Evolutionary conservation across 2,888 invertebrate species (phyloP).

Genomic region (Heteropelma amictum): DNA sequence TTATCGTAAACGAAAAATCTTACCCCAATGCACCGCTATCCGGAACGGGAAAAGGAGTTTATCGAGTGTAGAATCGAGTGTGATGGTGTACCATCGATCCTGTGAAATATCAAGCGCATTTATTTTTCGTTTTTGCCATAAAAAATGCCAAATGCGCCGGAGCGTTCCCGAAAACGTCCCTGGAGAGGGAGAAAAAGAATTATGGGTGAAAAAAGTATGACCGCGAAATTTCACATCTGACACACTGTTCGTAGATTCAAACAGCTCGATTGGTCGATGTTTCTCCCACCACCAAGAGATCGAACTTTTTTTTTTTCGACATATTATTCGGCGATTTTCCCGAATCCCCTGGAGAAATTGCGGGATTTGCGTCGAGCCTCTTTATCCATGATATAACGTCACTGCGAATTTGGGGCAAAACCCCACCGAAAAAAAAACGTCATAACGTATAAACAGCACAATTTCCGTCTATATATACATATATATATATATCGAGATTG

Average conservation of each 20-base stretch:
- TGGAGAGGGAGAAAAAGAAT: conserved; percentile 56
- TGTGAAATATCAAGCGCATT: neutral
- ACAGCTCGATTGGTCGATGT: conserved; percentile 55
- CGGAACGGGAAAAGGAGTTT: neutral
- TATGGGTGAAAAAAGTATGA: conserved; percentile 39
- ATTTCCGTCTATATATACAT: neutral
- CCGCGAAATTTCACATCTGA: too few relatives aligned
- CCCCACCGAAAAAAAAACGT: conserved; percentile 46
- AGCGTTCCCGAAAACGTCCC: conserved; percentile 56
- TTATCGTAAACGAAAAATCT: too few relatives aligned
- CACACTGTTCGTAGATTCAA: conserved; percentile 8
- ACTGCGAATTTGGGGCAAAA: conserved; percentile 64
- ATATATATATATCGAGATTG: conserved; percentile 10
- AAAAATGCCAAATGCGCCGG: conserved; percentile 63
- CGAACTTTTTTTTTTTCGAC: conserved; percentile 60
- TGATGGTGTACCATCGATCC: neutral
- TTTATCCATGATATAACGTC: conserved; percentile 61
- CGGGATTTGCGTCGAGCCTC: conserved; percentile 70
- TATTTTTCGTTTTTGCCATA: conserved; percentile 1
- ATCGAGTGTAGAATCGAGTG: neutral
- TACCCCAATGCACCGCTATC: too few relatives aligned
- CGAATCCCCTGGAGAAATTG: conserved; percentile 74
- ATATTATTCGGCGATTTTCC: conserved; percentile 73
- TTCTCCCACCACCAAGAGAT: conserved; percentile 60
- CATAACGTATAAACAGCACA: conserved; percentile 57